Evolutionary conservation across 2,888 invertebrate species (phyloP).

Genomic region (Hoplodrina blanda): DNA sequence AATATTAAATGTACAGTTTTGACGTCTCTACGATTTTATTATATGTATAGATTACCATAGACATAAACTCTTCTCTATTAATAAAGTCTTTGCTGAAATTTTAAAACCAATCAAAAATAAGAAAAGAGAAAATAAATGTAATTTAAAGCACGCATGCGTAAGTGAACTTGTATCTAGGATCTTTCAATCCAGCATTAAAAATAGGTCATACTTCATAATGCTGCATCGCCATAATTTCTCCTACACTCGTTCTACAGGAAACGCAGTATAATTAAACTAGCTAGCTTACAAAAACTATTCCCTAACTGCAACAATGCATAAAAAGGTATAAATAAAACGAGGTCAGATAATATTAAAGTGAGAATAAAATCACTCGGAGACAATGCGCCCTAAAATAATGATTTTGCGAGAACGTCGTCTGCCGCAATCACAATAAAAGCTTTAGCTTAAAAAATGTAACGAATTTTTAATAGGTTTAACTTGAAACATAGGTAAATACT

Average conservation of each 20-base stretch:
- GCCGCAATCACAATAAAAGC: conserved; percentile 49
- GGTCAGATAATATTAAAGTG: conserved; percentile 26
- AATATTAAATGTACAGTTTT: too few relatives aligned
- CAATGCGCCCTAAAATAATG: conserved; percentile 29
- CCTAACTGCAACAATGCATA: conserved; percentile 13
- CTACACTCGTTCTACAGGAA: neutral
- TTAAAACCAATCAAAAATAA: too few relatives aligned
- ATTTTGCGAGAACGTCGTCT: conserved; percentile 15
- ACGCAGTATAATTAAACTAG: neutral
- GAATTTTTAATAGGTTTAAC: conserved; percentile 29
- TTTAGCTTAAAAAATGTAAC: conserved; percentile 34
- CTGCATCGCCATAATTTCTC: neutral
- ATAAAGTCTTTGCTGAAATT: too few relatives aligned
- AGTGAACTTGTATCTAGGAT: too few relatives aligned
- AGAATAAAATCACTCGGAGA: conserved; percentile 33
- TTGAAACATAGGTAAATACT: conserved; percentile 8
- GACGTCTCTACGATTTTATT: too few relatives aligned
- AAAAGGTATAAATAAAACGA: conserved; percentile 23
- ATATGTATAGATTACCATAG: too few relatives aligned
- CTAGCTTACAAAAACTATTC: neutral
- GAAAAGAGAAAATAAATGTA: too few relatives aligned
- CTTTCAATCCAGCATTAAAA: too few relatives aligned
- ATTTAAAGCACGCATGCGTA: too few relatives aligned
- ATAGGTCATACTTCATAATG: too few relatives aligned
- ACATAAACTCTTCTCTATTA: too few relatives aligned